phyloP scores from a whole-genome alignment of 2,888 invertebrate genomes.

The Leucozona laternaria region DNA sequence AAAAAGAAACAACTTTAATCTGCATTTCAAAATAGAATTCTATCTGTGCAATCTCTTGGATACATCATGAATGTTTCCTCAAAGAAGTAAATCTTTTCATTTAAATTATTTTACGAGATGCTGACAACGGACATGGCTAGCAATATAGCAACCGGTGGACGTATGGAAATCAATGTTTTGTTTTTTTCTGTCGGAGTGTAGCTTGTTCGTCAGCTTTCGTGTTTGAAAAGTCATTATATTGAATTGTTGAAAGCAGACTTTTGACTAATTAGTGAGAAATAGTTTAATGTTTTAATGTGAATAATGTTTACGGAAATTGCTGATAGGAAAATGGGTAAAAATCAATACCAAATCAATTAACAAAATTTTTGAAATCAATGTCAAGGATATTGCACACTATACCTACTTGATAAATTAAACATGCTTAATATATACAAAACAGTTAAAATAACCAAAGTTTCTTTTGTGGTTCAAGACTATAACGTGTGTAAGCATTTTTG shows the following conservation, averaged over 20 bases:
- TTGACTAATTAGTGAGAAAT: constrained; percentile 43
- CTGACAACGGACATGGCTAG: constrained; percentile 30
- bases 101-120: constrained; percentile 39
- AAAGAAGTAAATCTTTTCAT: constrained; percentile 36
- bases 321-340: background rate
- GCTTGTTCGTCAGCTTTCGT: constrained; percentile 13
- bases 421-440: too few species aligned
- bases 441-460: too few species aligned
- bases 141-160: background rate
- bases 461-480: too few species aligned
- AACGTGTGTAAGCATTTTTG: too few species aligned
- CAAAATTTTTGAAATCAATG: background rate
- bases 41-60: constrained; percentile 43
- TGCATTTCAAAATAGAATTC: constrained; percentile 61
- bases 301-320: background rate
- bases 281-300: background rate
- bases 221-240: constrained; percentile 42
- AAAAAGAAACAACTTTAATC: constrained; percentile 4
- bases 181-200: background rate
- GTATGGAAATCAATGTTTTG: background rate
- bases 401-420: background rate
- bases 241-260: constrained; percentile 37
- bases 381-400: background rate
- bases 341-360: background rate
- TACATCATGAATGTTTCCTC: constrained; percentile 37